A percentile compares a stretch with the other conserved stretches of the same genome.
Conservation (phyloP, 2,797 vertebrate species). For the Emys orbicularis region DNA sequence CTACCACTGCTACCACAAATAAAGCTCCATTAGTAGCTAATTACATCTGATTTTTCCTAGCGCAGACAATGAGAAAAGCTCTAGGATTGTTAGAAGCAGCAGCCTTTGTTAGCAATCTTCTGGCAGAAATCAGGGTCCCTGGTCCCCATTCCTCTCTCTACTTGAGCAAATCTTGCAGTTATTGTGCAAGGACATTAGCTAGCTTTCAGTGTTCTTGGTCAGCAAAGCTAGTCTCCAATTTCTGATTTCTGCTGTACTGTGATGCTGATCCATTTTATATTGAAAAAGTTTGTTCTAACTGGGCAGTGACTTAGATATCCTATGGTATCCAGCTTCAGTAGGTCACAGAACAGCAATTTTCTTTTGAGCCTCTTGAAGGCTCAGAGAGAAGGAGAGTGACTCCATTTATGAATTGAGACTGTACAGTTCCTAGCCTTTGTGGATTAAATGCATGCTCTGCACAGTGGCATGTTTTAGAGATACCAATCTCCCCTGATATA, state of each 20-base stretch:
- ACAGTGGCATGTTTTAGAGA: slow-evolving; percentile 59
- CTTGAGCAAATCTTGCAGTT: accelerated
- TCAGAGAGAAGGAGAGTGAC: neutral
- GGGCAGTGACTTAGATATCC: neutral
- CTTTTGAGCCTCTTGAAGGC: neutral
- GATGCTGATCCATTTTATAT: accelerated
- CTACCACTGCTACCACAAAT: neutral
- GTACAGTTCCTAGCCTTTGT: slow-evolving; percentile 76
- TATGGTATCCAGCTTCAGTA: accelerated
- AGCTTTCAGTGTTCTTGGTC: neutral
- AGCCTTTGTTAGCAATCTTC: neutral
- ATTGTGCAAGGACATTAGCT: neutral
- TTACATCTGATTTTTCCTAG: accelerated
- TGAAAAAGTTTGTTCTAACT: neutral
- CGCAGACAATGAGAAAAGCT: neutral
- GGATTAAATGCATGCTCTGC: slow-evolving; percentile 51
- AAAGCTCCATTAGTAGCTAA: neutral
- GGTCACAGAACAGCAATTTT: neutral
- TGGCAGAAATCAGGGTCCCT: neutral
- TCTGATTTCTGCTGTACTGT: accelerated
- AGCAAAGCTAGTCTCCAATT: neutral
- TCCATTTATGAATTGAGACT: slow-evolving; percentile 43
- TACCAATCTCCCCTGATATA: slow-evolving; percentile 60
- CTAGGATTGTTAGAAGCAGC: neutral
- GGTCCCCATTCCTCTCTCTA: neutral